Base-by-base conservation (phyloP, 2,888 invertebrate genomes). In the Lucinisca nassula region DNA sequence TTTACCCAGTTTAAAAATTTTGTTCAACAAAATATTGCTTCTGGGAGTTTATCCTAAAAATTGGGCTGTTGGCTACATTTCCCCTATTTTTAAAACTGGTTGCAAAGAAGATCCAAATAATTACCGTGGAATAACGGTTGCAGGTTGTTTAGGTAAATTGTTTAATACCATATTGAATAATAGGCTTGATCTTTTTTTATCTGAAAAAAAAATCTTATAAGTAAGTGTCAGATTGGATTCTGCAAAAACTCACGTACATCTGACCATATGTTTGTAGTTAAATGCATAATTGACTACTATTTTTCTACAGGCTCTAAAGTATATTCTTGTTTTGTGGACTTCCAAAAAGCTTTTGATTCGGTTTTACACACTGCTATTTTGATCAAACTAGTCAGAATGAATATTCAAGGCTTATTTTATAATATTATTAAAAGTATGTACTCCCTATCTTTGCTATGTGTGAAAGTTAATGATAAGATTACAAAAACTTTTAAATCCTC, bases 291-390 rank as follows among this genome's bases (percentile, higher is more conserved):
- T 61, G 61, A 61, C 17, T 27, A 61, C 17, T 61, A 61, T 61
- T 61, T 61, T 30, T 61, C 61, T 8, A 61, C 24, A 61, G 30
- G 61, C 6, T 61, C 30, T 30, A 61, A 61, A 61, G 6, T 61
- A 30, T 61, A 61, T 61, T 61, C 61, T 27, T 61, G 61, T 61
- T 61, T 61, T 30, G 61, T 61, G 27, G 61, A 61, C 67, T 67
- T 78, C 24, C n/a, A 37, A 61, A 67, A 61, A 32, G 78, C 78
- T 27, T 78, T 78, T 67, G 78, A 78, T 27, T 61, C 78, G 3
- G 78, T 78, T n/a, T 30, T 38, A 24, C 78, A 78, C 30, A 37
- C 37, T 35, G 67, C 61, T 38, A n/a, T 78, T 24, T 27, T 78
- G 17, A 24, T 61, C 32, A 78, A 78, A 78, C 61, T 78, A 1